A percentile compares a stretch with the other conserved stretches of the same genome.
These are phyloP conservation scores for Protodeltote pygarga DNA, from an alignment of 2,888 invertebrate genomes.

Conservation along the genomic window DNA sequence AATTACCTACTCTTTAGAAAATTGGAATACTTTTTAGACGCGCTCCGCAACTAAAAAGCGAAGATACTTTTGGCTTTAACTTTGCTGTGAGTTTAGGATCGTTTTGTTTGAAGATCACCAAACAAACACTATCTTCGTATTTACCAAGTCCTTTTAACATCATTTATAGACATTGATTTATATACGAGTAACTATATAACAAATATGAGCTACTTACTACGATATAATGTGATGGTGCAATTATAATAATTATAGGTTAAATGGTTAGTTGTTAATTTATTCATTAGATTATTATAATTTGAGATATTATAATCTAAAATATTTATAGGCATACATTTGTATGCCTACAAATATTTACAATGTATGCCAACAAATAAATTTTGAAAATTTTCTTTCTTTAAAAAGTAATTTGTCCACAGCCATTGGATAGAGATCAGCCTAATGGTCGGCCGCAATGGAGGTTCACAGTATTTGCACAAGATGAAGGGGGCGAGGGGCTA, in stretches of 20 bases:
- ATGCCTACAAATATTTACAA: too few relatives aligned
- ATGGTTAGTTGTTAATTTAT: conserved; percentile 10
- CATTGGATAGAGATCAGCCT: conserved; percentile 98
- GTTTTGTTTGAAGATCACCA: conserved; percentile 40
- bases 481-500: conserved; percentile 97
- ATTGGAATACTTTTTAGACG: conserved; percentile 41
- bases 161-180: too few relatives aligned
- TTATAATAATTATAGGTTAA: conserved; percentile 12
- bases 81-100: conserved; percentile 45
- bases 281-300: too few relatives aligned
- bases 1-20: conserved; percentile 53
- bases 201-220: conserved; percentile 14
- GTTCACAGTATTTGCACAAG: conserved; percentile 98
- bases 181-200: too few relatives aligned
- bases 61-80: conserved; percentile 37
- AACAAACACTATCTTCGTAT: conserved; percentile 41
- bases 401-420: conserved; percentile 86
- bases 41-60: conserved; percentile 25
- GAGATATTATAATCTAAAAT: too few relatives aligned
- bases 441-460: conserved; percentile 98
- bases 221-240: conserved; percentile 15
- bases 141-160: conserved; percentile 38
- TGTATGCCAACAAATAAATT: too few relatives aligned
- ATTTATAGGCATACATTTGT: too few relatives aligned
- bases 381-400: neutral